Base-by-base conservation (phyloP, 1,140 invertebrate genomes). In the Thaumetopoea pityocampa region DNA sequence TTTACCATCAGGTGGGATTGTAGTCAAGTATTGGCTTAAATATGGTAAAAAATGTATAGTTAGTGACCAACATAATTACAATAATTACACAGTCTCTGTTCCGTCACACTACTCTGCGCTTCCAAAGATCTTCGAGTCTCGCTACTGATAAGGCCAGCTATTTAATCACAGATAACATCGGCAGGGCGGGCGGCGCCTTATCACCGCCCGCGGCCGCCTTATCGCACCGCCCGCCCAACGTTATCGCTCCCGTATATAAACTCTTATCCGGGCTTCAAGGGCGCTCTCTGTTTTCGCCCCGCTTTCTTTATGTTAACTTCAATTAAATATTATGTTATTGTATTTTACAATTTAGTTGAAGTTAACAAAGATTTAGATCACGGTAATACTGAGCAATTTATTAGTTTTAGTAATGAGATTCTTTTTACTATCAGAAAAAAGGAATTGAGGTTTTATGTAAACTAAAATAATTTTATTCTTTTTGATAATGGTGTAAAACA, bases 121-220 rank as follows among this genome's bases (percentile, higher is more conserved):
- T 27, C 40, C 46, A 49, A 50, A 62, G 59, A 72, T 64, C 54
- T 52, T 51, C 51, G 20, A 40, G 50, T 42, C 52, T 46, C 42
- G 49, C 24, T 29, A 30, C 51, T 63, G 72, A 73, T 77, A 73
- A 67, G 36, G 60, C 55, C 48, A 45, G 67, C 72, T 73, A 65
- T 77, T 74, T 74, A 72, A 77, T 77, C 73, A 77, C 57, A 70
- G 65, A 72, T 71, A 65, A 28, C 42, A 71, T 71, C 64, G 34
- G 51, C 16, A 19, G 53, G 64, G 57, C 43, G 63, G 67, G 65
- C 58, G 69, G 69, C 51, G 44, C 54, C 50, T 59, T 65, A 69
- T 74, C 60, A 55, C 30, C 42, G 35, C 50, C 42, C 46, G 42
- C 48, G 50, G 37, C 24, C 37, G 46, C 41, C 61, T 63, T 67